Evolutionary conservation across 2,113 vertebrate species (phyloP).

Genomic region (Neotragus moschatus): DNA sequence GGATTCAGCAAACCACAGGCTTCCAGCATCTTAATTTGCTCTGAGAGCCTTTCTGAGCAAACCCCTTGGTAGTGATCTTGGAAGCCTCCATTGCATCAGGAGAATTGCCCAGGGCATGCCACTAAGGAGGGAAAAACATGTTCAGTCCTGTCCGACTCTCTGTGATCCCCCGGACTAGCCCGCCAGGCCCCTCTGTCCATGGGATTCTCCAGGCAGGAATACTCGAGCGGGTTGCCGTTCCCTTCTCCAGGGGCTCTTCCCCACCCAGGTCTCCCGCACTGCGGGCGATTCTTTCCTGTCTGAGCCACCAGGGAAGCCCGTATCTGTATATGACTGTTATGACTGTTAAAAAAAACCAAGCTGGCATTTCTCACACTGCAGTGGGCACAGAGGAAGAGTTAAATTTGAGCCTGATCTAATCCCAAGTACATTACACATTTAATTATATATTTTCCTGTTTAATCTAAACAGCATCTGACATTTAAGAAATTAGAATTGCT

Average conservation of each 20-base stretch:
- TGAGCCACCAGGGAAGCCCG: not conserved
- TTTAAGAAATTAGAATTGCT: not conserved
- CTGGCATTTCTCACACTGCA: not conserved
- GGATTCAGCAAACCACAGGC: not conserved
- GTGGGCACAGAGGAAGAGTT: not conserved
- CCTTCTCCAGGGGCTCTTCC: not conserved
- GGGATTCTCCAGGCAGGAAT: not conserved
- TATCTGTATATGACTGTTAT: not conserved
- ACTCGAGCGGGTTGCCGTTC: not conserved
- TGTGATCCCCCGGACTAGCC: not conserved
- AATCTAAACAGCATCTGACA: not conserved
- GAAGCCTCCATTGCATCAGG: not conserved
- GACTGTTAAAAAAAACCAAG: not conserved
- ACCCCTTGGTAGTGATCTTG: not conserved
- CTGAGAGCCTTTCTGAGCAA: not conserved
- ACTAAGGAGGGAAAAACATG: not conserved
- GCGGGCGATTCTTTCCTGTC: not conserved
- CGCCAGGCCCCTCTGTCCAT: not conserved
- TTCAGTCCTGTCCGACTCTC: not conserved
- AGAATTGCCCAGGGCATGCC: not conserved
- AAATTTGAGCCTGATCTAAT: slow-evolving; percentile 39
- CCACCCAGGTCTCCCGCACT: not conserved
- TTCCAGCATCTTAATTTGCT: not conserved
- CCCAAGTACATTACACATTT: not conserved
- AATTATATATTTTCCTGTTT: slow-evolving; percentile 14